These are phyloP conservation scores for Strigops habroptila DNA, from an alignment of 2,113 vertebrate species.

Conservation along the genomic window DNA sequence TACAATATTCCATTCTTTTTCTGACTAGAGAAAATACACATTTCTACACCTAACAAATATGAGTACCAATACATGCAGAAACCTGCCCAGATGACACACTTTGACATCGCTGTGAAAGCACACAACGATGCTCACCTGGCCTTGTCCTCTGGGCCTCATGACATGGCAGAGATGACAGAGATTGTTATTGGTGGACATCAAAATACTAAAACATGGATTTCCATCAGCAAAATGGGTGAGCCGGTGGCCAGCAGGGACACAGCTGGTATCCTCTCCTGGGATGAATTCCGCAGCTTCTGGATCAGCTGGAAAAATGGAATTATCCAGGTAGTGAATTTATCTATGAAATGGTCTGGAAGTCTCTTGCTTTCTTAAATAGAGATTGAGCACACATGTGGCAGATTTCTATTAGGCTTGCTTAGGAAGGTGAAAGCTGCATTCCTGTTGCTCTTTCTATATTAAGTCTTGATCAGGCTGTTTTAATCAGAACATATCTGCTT, in stretches of 20 bases:
- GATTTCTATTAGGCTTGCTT: background rate
- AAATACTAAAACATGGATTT: slow-evolving; percentile 89
- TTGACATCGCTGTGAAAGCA: slow-evolving; percentile 86
- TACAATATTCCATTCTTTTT: background rate
- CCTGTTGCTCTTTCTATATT: background rate
- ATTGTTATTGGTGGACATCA: slow-evolving; percentile 88
- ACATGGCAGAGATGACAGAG: slow-evolving; percentile 87
- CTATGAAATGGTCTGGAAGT: background rate
- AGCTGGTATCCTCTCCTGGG: slow-evolving; percentile 86
- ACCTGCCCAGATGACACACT: slow-evolving; percentile 80
- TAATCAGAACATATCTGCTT: background rate
- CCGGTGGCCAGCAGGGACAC: slow-evolving; percentile 79
- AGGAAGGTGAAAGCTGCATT: background rate
- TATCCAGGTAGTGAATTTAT: slow-evolving; percentile 74
- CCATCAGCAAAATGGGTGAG: slow-evolving; percentile 86
- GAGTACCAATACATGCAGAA: slow-evolving; percentile 94
- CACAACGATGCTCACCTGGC: slow-evolving; percentile 89
- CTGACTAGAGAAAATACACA: slow-evolving; percentile 89
- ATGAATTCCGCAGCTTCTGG: slow-evolving; percentile 94
- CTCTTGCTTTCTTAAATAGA: background rate
- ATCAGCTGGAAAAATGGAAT: slow-evolving; percentile 85
- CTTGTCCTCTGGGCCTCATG: slow-evolving; percentile 84
- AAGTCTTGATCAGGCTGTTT: background rate
- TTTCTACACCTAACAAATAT: slow-evolving; percentile 93
- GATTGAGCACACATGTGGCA: background rate